Evolutionary conservation across 1,140 invertebrate species (phyloP), one percentile per base, ranked within the genome.

Genomic region (Hyphantria cunea): DNA sequence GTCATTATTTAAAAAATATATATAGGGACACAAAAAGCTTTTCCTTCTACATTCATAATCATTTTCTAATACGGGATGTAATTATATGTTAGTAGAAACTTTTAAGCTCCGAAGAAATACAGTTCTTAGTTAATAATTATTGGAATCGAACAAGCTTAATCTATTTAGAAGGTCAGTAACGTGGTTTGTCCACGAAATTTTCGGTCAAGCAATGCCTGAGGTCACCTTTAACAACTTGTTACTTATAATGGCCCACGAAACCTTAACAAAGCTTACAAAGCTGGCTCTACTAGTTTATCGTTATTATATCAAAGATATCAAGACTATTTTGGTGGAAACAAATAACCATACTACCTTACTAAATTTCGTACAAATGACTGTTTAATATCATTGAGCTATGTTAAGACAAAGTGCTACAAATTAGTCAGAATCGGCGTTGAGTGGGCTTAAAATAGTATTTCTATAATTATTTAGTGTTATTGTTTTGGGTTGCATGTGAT

Each of bases 401-500:
- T 70, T 61, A 68, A 68, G 65, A 69, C 62, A 63, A 61, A 66
- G 32, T 64, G 44, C 41, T 66, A 64, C 62, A 69, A 73, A 73
- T 74, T 71, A 62, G 68, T 70, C 37, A 65, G 32, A 66, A 65
- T 48, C 45, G 61, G 75, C 71, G 73, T 78, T 63, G 72, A 78
- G 77, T 73, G 70, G 54, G 70, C 66, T 78, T 64, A 66, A 84
- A 87, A 84, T 85, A 86, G 74, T 56, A 12, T 74, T 74, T 86
- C 86, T 89, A 89, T 88, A 85, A 88, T 85, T 86, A 84, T 87
- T 88, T 77, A 77, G 74, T 90, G 80, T 89, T 89, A 80, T 90
- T 84, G 82, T 90, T 87, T 70, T 84, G 76, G 68, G 71, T 67
- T 73, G 80, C 76, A 83, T 69, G 70, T 74, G 76, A 83, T 88